Percentiles rank a stretch among this genome's conserved stretches.
Conservation (phyloP, 2,113 vertebrate genomes). For the Leucoraja erinaceus region DNA sequence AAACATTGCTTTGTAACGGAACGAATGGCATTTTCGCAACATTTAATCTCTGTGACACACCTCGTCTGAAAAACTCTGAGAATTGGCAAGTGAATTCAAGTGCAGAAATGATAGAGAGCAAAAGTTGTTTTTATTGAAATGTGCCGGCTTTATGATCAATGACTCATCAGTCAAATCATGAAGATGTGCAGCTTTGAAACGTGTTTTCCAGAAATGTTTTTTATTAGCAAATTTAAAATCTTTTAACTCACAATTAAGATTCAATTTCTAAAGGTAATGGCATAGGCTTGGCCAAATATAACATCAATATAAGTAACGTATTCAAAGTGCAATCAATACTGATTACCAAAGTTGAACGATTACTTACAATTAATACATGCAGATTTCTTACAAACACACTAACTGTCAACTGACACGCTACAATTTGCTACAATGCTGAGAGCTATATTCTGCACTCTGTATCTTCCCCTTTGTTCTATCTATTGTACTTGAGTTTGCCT, state of each 20-base stretch:
- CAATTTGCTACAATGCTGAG: too few relatives aligned
- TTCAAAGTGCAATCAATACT: neutral
- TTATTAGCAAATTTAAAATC: neutral
- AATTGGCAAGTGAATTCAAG: neutral
- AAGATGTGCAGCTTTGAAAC: neutral
- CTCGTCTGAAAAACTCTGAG: neutral
- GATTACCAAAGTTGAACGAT: neutral
- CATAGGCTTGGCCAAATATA: neutral
- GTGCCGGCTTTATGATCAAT: slow-evolving; percentile 24
- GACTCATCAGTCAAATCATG: neutral
- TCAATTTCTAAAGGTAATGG: slow-evolving; percentile 10
- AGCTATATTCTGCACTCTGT: too few relatives aligned
- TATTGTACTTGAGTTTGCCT: too few relatives aligned
- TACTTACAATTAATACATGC: neutral
- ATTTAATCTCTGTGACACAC: neutral
- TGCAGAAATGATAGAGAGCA: neutral
- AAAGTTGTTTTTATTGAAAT: slow-evolving; percentile 18
- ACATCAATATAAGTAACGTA: neutral
- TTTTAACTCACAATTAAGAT: neutral
- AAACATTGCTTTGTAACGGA: neutral
- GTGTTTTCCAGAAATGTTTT: neutral
- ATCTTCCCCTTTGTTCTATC: too few relatives aligned
- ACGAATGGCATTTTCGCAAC: neutral
- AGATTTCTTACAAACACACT: neutral
- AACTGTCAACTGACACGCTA: neutral